Evolutionary conservation across 2,113 vertebrate genomes (phyloP).

Genomic region (Leptobrachium leishanense): DNA sequence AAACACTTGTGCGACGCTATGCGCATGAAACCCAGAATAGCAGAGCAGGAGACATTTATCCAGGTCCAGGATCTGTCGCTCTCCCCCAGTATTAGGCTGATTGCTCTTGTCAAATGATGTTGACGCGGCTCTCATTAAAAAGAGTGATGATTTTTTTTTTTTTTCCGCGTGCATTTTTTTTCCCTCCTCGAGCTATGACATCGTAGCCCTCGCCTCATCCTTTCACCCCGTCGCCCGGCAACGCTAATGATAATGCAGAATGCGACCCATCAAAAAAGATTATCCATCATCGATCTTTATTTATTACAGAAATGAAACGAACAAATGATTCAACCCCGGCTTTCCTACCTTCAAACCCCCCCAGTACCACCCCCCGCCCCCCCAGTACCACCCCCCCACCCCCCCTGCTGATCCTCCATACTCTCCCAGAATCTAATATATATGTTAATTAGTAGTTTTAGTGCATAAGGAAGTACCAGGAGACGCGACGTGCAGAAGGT

Average conservation of each 20-base stretch:
- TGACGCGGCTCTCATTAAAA: background rate
- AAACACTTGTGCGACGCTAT: too few relatives aligned
- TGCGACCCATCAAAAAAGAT: background rate
- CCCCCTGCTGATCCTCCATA: background rate
- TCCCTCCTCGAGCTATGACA: background rate
- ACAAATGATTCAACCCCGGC: background rate
- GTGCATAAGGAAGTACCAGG: background rate
- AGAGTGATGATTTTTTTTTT: background rate
- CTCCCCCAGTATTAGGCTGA: background rate
- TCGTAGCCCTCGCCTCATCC: background rate
- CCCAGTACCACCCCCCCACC: background rate
- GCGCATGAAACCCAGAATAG: too few relatives aligned
- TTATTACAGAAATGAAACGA: background rate
- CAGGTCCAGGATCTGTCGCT: too few relatives aligned
- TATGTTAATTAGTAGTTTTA: constrained; percentile 23
- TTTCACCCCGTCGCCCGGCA: background rate
- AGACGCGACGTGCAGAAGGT: background rate
- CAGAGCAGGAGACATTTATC: too few relatives aligned
- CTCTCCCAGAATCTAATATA: background rate
- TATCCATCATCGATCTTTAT: constrained; percentile 16
- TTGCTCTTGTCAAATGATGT: background rate
- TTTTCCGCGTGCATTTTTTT: too few relatives aligned
- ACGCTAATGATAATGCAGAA: constrained; percentile 20
- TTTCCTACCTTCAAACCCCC: too few relatives aligned
- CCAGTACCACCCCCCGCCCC: too few relatives aligned